Conservation (phyloP, 2,888 invertebrate species). For the Epistrophe grossulariae region DNA sequence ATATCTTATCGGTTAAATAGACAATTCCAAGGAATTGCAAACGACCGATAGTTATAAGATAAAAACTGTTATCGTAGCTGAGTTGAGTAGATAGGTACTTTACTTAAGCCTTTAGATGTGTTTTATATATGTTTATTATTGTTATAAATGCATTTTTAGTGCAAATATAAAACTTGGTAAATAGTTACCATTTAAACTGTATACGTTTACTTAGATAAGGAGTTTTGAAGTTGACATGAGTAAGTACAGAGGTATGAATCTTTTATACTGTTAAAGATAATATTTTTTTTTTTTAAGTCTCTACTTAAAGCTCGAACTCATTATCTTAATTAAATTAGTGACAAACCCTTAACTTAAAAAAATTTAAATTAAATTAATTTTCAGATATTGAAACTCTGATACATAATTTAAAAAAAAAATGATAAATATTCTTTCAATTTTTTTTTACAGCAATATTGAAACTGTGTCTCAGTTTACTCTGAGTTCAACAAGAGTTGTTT, state of each 20-base stretch:
- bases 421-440: too few species aligned
- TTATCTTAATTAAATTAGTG: too few species aligned
- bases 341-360: too few species aligned
- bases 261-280: not conserved
- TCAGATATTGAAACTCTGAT: too few species aligned
- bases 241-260: not conserved
- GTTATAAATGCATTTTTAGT: constrained; percentile 10
- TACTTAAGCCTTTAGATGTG: not conserved
- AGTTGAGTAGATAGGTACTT: too few species aligned
- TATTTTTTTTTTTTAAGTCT: not conserved
- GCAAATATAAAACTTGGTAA: not conserved
- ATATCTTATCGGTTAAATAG: constrained; percentile 37
- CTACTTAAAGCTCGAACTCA: too few species aligned
- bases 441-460: too few species aligned
- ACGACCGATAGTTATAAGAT: constrained; percentile 29
- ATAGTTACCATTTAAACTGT: not conserved
- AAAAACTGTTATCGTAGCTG: not conserved
- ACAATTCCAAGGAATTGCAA: constrained; percentile 43
- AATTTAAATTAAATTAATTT: too few species aligned
- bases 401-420: too few species aligned
- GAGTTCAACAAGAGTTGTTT: too few species aligned
- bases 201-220: not conserved
- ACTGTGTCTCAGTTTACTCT: too few species aligned
- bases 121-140: not conserved
- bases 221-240: not conserved